Evolutionary conservation across 2,113 vertebrate species (phyloP).

Genomic region (Larimichthys polyactis): DNA sequence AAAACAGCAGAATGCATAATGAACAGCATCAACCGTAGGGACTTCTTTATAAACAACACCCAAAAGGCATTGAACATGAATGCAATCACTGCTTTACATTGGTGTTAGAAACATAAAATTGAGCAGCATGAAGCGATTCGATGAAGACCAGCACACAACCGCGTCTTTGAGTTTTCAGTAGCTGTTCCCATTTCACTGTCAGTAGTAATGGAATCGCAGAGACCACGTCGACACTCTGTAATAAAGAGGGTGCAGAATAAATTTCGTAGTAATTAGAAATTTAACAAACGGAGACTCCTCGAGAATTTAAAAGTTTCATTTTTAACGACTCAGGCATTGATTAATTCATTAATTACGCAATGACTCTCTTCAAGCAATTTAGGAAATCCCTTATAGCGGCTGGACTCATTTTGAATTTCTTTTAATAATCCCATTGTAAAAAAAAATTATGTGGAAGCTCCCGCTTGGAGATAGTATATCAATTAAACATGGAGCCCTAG

Average conservation of each 20-base stretch:
- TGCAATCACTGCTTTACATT: neutral
- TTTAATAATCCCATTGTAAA: constrained; percentile 29
- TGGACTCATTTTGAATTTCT: neutral
- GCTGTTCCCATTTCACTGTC: neutral
- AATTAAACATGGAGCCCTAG: neutral
- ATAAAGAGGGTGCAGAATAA: constrained; percentile 23
- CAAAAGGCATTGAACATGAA: neutral
- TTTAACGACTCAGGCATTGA: constrained; percentile 26
- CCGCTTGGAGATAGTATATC: neutral
- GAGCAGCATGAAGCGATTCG: neutral
- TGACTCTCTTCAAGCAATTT: constrained; percentile 4
- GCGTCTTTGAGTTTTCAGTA: neutral
- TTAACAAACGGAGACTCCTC: constrained; percentile 23
- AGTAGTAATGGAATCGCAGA: neutral
- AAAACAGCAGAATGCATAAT: constrained; percentile 16
- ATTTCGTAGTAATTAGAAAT: constrained; percentile 11
- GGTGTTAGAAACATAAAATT: neutral
- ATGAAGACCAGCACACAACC: neutral
- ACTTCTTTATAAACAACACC: constrained; percentile 8
- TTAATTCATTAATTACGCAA: constrained; percentile 28
- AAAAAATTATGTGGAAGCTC: constrained; percentile 14
- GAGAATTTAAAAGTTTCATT: constrained; percentile 9
- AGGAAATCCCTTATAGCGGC: constrained; percentile 9
- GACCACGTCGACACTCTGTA: constrained; percentile 4
- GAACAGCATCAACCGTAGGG: constrained; percentile 1